Conservation (phyloP, 1,140 invertebrate genomes). For the Drosophila pseudoananassae region DNA sequence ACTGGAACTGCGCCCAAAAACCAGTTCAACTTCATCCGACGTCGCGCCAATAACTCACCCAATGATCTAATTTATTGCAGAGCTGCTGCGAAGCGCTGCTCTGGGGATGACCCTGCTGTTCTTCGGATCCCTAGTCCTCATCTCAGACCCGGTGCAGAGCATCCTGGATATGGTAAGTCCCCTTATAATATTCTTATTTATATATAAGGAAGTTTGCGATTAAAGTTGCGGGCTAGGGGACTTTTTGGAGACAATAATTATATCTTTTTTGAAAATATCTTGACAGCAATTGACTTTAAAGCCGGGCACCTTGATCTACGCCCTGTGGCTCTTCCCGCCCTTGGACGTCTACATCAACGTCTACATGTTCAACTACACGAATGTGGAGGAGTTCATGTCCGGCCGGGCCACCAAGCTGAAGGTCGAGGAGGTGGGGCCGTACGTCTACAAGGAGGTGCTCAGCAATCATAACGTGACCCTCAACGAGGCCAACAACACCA, state of each 20-base stretch:
- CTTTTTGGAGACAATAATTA: not conserved
- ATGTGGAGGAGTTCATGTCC: conserved; percentile 88
- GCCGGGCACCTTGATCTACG: conserved; percentile 86
- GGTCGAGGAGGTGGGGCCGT: conserved; percentile 92
- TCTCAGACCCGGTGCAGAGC: conserved; percentile 85
- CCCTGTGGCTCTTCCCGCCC: conserved; percentile 89
- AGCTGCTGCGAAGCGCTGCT: conserved; percentile 69
- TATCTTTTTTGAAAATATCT: too few species aligned
- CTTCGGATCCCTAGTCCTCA: conserved; percentile 84
- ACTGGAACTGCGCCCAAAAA: conserved; percentile 57
- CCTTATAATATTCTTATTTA: too few species aligned
- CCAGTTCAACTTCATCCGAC: conserved; percentile 69
- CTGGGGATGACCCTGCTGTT: conserved; percentile 81
- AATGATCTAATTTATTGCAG: conserved; percentile 72
- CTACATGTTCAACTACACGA: conserved; percentile 95
- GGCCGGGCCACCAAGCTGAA: conserved; percentile 88
- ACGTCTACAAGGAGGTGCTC: conserved; percentile 92
- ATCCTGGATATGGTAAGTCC: conserved; percentile 85
- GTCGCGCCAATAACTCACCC: conserved; percentile 51
- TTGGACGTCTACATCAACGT: conserved; percentile 89
- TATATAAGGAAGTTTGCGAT: too few species aligned
- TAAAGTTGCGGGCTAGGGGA: not conserved
- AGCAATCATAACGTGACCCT: conserved; percentile 88
- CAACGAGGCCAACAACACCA: conserved; percentile 89
- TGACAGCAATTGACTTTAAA: conserved; percentile 85